Percentiles rank a stretch among this genome's conserved stretches.
Evolutionary conservation across 2,113 vertebrate genomes (phyloP).

Genomic region (Dipodomys merriami): DNA sequence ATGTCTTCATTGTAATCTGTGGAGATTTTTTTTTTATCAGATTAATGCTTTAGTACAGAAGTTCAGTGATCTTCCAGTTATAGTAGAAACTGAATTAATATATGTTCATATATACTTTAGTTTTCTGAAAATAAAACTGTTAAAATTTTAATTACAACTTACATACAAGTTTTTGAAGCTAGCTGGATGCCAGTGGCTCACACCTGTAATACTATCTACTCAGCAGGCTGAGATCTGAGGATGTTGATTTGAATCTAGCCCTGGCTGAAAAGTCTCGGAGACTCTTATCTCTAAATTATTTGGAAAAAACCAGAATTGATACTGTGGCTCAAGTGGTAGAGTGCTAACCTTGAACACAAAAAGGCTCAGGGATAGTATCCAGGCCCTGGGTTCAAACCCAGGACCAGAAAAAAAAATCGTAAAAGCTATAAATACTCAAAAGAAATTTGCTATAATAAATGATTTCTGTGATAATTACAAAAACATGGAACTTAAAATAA

Average conservation of each 20-base stretch:
- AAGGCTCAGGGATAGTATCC: no score
- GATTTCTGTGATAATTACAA: slow-evolving; percentile 77
- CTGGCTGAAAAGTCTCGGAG: no score
- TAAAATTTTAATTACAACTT: slow-evolving; percentile 28
- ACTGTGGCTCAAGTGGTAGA: no score
- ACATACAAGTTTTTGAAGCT: neutral
- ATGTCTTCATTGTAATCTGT: neutral
- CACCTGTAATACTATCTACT: no score
- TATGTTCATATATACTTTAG: slow-evolving; percentile 25
- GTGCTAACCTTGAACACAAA: no score
- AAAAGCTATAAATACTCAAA: slow-evolving; percentile 38
- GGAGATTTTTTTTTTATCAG: slow-evolving; percentile 5
- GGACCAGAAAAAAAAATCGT: slow-evolving; percentile 11
- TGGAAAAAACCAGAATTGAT: no score
- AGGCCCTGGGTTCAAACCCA: no score
- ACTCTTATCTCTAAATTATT: no score
- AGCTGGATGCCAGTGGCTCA: no score
- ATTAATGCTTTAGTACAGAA: neutral
- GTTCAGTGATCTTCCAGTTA: neutral
- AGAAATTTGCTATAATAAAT: slow-evolving; percentile 40
- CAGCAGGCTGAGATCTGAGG: no score
- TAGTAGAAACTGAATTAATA: neutral
- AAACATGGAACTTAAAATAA: slow-evolving; percentile 75
- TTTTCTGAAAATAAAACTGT: neutral
- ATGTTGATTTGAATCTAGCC: no score